These are phyloP conservation scores for Aethina tumida DNA, from an alignment of 1,140 invertebrate species.

Conservation along the genomic window DNA sequence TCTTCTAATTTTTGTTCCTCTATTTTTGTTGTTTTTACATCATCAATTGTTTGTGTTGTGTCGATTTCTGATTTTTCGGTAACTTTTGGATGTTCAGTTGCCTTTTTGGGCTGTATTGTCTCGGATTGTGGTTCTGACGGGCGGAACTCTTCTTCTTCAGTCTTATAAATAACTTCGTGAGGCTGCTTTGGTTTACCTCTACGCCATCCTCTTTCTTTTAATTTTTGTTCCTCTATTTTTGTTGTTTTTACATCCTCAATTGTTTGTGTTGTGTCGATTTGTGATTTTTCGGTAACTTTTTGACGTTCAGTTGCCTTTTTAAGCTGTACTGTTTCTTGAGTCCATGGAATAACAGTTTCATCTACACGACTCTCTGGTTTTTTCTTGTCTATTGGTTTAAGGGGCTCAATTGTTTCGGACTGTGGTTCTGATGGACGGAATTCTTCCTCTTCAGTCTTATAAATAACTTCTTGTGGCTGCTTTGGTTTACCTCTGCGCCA, in stretches of 20 bases:
- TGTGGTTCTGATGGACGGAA: too few relatives aligned
- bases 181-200: slow-evolving; percentile 26
- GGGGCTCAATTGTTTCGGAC: too few relatives aligned
- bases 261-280: slow-evolving; percentile 37
- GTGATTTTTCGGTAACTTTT: slow-evolving; percentile 35
- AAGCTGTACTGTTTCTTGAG: slow-evolving; percentile 38
- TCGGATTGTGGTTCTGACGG: too few relatives aligned
- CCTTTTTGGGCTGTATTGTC: too few relatives aligned
- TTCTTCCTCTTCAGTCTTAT: too few relatives aligned
- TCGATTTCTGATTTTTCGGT: slow-evolving; percentile 1
- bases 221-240: slow-evolving; percentile 20
- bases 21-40: too few relatives aligned
- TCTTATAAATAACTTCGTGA: slow-evolving; percentile 6
- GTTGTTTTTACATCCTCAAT: too few relatives aligned
- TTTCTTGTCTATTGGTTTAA: slow-evolving; percentile 1
- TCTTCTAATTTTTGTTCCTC: too few relatives aligned
- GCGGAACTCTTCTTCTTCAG: slow-evolving; percentile 17
- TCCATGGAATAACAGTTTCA: slow-evolving; percentile 34
- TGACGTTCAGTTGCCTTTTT: slow-evolving; percentile 34
- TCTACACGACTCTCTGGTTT: not conserved
- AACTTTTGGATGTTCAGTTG: too few relatives aligned
- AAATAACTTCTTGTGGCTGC: too few relatives aligned
- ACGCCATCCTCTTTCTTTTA: slow-evolving; percentile 26
- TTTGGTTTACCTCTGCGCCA: too few relatives aligned
- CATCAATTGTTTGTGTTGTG: not conserved